Percentiles rank a stretch among this genome's conserved stretches.
phyloP scores from a whole-genome alignment of 2,888 invertebrate species.

The Caenorhabditis sp. region DNA sequence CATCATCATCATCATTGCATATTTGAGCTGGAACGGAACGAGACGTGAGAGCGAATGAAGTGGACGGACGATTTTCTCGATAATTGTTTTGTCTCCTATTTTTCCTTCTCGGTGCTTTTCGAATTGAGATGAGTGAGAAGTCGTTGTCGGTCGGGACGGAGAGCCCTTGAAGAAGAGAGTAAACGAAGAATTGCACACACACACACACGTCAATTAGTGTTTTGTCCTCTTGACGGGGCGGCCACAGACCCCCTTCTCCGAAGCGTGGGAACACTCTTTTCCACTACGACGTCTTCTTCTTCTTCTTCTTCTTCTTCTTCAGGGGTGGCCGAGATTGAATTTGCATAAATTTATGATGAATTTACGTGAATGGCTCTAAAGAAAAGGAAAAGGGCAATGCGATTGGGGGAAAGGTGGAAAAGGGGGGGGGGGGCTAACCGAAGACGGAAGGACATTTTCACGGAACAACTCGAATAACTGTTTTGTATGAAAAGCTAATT shows the following conservation, averaged over 20 bases:
- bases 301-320: not conserved
- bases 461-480: too few species aligned
- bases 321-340: conserved; percentile 5
- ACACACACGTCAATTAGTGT: conserved; percentile 61
- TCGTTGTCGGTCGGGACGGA: too few species aligned
- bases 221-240: conserved; percentile 39
- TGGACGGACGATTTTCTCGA: conserved; percentile 2
- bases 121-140: not conserved
- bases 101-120: too few species aligned
- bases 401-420: not conserved
- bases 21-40: not conserved
- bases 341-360: conserved; percentile 7
- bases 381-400: not conserved
- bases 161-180: not conserved
- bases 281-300: conserved; percentile 13
- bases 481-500: too few species aligned
- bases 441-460: too few species aligned
- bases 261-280: conserved; percentile 38
- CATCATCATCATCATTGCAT: not conserved
- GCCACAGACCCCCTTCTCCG: too few species aligned
- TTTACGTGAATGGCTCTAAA: not conserved
- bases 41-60: conserved; percentile 5
- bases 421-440: too few species aligned
- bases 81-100: conserved; percentile 48
- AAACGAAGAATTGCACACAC: conserved; percentile 12